These are phyloP conservation scores for Chondrosia reniformis DNA, from an alignment of 37 sponge, comb jelly and placozoan species.

Conservation along the genomic window DNA sequence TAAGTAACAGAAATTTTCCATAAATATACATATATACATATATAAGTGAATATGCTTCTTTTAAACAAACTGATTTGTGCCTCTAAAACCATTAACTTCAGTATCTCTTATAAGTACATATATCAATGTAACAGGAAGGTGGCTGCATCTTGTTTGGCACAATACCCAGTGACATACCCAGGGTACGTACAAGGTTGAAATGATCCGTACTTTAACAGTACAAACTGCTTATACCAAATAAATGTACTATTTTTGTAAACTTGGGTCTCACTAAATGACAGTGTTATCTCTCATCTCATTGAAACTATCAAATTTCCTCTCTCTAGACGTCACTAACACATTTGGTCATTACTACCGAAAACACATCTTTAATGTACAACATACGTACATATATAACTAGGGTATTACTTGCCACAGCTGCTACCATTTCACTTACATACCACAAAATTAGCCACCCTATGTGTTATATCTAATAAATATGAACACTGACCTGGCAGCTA, in stretches of 20 bases:
- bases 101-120: not conserved
- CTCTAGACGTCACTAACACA: too few species aligned
- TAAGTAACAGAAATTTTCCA: not conserved
- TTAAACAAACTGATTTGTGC: too few species aligned
- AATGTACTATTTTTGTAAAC: too few species aligned
- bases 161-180: too few species aligned
- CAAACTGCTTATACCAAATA: too few species aligned
- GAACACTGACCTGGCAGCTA: slow-evolving; percentile 81
- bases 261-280: too few species aligned
- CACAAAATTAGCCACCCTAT: not conserved
- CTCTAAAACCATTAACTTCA: too few species aligned
- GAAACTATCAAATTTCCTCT: too few species aligned
- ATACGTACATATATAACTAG: not conserved
- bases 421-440: not conserved
- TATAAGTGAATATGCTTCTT: not conserved
- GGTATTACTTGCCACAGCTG: not conserved
- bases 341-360: too few species aligned
- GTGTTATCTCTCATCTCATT: too few species aligned
- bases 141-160: too few species aligned
- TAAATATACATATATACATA: too few species aligned
- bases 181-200: not conserved
- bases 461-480: not conserved
- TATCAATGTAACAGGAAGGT: not conserved
- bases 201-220: not conserved
- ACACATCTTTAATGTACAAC: not conserved